A percentile compares a stretch with the other conserved stretches of the same genome.
Conservation (phyloP, 2,888 invertebrate genomes). For the Eupithecia pulchellata region DNA sequence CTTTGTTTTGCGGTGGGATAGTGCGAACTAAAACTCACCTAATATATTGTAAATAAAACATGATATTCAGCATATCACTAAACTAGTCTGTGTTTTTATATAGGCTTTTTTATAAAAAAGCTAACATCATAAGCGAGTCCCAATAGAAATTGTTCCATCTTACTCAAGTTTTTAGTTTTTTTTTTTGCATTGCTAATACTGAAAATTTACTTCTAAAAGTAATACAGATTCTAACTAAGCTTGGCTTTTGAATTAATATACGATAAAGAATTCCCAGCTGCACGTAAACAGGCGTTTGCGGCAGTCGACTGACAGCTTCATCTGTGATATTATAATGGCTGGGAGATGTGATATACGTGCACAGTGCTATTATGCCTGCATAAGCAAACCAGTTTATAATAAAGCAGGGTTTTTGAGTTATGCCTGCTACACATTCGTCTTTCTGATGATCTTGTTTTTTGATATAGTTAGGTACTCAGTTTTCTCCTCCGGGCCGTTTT, state of each 20-base stretch:
- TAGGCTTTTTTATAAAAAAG: no score
- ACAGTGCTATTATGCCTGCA: not conserved
- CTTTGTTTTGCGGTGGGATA: not conserved
- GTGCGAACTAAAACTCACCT: no score
- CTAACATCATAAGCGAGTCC: not conserved
- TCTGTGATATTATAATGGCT: not conserved
- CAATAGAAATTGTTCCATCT: not conserved
- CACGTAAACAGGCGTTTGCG: not conserved
- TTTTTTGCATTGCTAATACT: not conserved
- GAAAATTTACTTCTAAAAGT: not conserved
- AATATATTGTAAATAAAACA: no score
- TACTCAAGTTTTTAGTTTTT: not conserved
- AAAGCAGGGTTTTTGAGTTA: not conserved
- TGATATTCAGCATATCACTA: not conserved
- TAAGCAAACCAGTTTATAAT: not conserved
- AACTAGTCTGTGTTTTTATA: not conserved
- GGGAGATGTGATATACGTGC: not conserved
- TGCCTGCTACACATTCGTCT: not conserved
- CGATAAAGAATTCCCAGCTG: not conserved
- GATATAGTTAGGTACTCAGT: no score
- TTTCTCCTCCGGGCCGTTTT: no score
- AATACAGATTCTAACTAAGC: not conserved
- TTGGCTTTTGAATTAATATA: not conserved
- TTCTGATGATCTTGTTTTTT: not conserved
- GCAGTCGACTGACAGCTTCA: not conserved